Evolutionary conservation across 64 coral and sea anemone genomes (phyloP).

Genomic region (Stylophora pistillata): DNA sequence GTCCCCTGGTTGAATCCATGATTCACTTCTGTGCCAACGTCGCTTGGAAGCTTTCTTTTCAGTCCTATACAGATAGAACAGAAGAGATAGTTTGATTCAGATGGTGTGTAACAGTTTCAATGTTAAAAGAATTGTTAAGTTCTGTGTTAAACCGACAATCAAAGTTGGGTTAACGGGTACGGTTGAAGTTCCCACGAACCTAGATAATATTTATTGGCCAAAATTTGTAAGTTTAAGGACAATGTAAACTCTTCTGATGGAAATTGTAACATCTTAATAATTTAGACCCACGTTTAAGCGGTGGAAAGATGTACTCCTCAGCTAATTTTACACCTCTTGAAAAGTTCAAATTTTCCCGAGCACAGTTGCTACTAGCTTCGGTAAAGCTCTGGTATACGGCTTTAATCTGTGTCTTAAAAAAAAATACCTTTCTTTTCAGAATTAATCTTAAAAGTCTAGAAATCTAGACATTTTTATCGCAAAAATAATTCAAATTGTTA

Average conservation of each 20-base stretch:
- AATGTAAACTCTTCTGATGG: neutral
- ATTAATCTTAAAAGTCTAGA: neutral
- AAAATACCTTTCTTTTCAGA: neutral
- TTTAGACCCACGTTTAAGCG: neutral
- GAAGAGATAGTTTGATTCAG: neutral
- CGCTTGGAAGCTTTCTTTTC: constrained; percentile 45
- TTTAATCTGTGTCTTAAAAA: neutral
- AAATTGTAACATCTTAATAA: constrained; percentile 3
- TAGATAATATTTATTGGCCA: neutral
- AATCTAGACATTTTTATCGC: neutral
- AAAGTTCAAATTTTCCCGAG: neutral
- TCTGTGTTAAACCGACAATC: neutral
- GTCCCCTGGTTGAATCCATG: constrained; percentile 50
- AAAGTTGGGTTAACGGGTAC: neutral
- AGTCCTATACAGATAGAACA: constrained; percentile 17
- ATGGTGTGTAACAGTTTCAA: neutral
- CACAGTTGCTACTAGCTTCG: neutral
- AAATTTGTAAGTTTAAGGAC: neutral
- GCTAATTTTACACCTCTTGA: neutral
- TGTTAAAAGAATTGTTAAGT: neutral
- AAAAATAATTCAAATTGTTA: constrained; percentile 5
- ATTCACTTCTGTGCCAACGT: constrained; percentile 2
- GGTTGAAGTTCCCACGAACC: neutral
- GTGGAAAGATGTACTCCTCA: neutral
- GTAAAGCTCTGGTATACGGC: neutral